phyloP scores from a whole-genome alignment of 2,113 vertebrate species.

The pig (Sus scrofa) region T2T-Sscrofa CM000824.6:95571001-95571500 shows the following conservation, averaged over 20 bases:
- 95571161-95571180: not conserved
- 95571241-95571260: not conserved
- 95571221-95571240: not conserved
- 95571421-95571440: too few species aligned
- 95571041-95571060: fast-evolving
- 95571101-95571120: not conserved
- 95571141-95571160: fast-evolving
- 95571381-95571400: not conserved
- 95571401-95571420: too few species aligned
- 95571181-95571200: not conserved
- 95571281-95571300: not conserved
- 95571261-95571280: not conserved
- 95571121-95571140: not conserved
- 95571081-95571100: not conserved
- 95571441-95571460: too few species aligned
- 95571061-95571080: fast-evolving
- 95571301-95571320: not conserved
- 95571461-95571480: too few species aligned
- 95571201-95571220: fast-evolving
- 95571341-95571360: not conserved
- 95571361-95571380: not conserved
- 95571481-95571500: too few species aligned
- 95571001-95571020: not conserved
- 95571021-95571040: not conserved
- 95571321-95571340: not conserved